Conservation (phyloP, 2,797 vertebrate genomes). For the Sebastes oblongus region DNA sequence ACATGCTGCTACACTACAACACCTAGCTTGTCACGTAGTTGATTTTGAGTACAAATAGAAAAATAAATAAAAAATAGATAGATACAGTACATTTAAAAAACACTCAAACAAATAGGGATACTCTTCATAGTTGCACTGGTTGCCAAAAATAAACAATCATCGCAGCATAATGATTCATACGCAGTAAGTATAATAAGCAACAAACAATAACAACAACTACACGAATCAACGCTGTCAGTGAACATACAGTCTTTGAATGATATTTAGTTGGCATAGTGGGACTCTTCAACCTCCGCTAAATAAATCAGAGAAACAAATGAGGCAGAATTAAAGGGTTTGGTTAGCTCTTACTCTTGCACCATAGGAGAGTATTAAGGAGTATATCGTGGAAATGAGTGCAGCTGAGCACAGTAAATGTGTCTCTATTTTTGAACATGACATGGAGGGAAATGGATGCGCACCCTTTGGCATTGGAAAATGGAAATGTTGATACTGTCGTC, state of each 20-base stretch:
- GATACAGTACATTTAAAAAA: conserved; percentile 61
- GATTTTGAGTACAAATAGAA: conserved; percentile 48
- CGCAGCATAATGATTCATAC: conserved; percentile 66
- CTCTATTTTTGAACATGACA: conserved; percentile 52
- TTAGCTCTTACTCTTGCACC: conserved; percentile 81
- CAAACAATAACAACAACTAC: conserved; percentile 69
- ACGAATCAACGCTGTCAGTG: conserved; percentile 79
- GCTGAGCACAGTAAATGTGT: conserved; percentile 59
- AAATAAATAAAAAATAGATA: conserved; percentile 25
- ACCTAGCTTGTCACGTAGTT: conserved; percentile 53
- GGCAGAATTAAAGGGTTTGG: conserved; percentile 83
- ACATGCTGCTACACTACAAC: conserved; percentile 76
- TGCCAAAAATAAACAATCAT: conserved; percentile 53
- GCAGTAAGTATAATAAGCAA: conserved; percentile 66
- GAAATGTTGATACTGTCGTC: conserved; percentile 49
- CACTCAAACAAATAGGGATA: conserved; percentile 55
- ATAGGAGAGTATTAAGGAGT: conserved; percentile 61
- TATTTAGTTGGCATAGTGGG: conserved; percentile 72
- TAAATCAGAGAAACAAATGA: conserved; percentile 56
- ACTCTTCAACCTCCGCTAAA: conserved; percentile 43
- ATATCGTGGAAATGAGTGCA: conserved; percentile 50
- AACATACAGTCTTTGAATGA: conserved; percentile 65
- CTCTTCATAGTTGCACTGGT: conserved; percentile 48
- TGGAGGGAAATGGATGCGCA: conserved; percentile 66
- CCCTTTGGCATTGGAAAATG: conserved; percentile 77